Base-by-base conservation (phyloP, 1,140 invertebrate genomes). In the Diabrotica undecimpunctata region DNA sequence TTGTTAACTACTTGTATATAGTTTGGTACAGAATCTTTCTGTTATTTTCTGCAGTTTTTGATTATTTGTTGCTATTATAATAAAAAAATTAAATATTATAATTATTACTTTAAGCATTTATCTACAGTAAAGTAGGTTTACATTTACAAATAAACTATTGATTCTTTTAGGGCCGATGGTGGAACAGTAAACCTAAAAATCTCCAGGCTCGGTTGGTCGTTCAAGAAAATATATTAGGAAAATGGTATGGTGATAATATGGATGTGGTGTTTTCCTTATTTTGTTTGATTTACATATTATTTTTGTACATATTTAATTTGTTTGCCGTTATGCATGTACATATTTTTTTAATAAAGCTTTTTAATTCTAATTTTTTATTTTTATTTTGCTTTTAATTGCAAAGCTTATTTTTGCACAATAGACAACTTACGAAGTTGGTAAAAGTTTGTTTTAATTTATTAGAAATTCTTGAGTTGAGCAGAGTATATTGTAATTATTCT, bases 151-250 rank as follows among this genome's bases (percentile, higher is more conserved):
- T 54, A 11, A 35, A 13, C 5, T 9, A 54, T 8, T 54, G 9
- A 13, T 64, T 38, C 60, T 77, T 76, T 60, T 60, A 79, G 78
- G 78, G 78, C 14, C 77, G 76, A 75, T 79, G 77, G 77, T 77
- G 72, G 68, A 68, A 64, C 50, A 61, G 72, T 37, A 72, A 74
- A 65, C 67, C 72, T 10, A 57, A 41, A 5, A 72, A 72, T 46
- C 41, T 77, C 11, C 61, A 66, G 65, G 77, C 76, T 25, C 70
- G 78, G 41, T 59, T 78, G 62, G 70, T 77, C 35, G 69, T 71
- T 5, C 78, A 79, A 71, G 75, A 77, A 56, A 79, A 72, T 66
- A 76, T 79, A 56, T 76, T 85, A 81, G 85, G 84, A 62, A 81
- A 80, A 66, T 85, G 83, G 84, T 84, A 80, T 69, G 69, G 41